phyloP scores from a whole-genome alignment of 1,140 invertebrate species.

The Eumeta japonica region DNA sequence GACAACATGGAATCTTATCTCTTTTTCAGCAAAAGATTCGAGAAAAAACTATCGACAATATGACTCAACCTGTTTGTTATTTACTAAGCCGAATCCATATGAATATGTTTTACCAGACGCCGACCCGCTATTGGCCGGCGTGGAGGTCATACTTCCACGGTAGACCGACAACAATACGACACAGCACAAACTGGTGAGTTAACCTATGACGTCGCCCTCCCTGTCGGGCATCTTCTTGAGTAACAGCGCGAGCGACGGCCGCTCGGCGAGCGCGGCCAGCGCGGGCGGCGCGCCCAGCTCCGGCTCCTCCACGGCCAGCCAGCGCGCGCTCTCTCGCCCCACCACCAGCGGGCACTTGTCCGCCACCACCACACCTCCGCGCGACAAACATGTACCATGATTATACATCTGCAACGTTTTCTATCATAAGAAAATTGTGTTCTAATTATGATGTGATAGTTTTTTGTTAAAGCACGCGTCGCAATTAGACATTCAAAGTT shows the following conservation, averaged over 20 bases:
- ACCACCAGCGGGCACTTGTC: constrained; percentile 42
- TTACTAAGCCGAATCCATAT: too few relatives aligned
- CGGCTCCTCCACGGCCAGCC: constrained; percentile 31
- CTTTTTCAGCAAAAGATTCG: too few relatives aligned
- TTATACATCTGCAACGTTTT: neutral
- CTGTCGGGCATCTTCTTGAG: constrained; percentile 41
- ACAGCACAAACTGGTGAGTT: too few relatives aligned
- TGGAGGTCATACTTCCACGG: too few relatives aligned
- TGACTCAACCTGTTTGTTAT: too few relatives aligned
- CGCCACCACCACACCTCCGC: constrained; percentile 33
- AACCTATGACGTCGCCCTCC: constrained; percentile 40
- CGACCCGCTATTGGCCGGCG: too few relatives aligned
- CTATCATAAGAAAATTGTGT: neutral
- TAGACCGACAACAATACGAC: too few relatives aligned
- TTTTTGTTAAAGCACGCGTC: neutral
- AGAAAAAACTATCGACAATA: too few relatives aligned
- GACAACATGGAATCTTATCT: too few relatives aligned
- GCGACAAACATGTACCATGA: neutral
- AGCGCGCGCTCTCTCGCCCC: constrained; percentile 24
- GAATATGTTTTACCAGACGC: too few relatives aligned
- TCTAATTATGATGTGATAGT: neutral
- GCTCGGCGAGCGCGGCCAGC: constrained; percentile 23
- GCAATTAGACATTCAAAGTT: neutral
- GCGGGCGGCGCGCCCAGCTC: constrained; percentile 20
- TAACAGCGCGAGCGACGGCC: constrained; percentile 35